A percentile compares a stretch with the other conserved stretches of the same genome.
Conservation (phyloP, 1,140 invertebrate species). For the Chymomyza costata region DNA sequence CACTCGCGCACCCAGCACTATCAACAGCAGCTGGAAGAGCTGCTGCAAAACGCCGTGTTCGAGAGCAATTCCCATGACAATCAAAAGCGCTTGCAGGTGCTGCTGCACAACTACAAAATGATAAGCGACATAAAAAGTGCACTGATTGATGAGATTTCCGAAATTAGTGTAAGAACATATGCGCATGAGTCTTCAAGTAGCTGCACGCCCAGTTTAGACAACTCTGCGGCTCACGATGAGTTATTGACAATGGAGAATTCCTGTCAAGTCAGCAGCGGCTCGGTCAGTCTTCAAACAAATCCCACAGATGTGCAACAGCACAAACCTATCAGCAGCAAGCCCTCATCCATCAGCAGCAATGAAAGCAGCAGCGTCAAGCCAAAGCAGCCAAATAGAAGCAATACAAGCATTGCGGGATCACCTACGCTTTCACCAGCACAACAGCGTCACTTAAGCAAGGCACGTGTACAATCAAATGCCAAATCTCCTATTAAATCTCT, state of each 20-base stretch:
- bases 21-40: conserved; percentile 34
- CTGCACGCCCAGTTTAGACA: conserved; percentile 56
- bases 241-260: background rate
- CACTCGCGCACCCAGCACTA: background rate
- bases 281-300: background rate
- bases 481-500: no score
- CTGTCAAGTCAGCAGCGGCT: background rate
- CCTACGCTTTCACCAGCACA: no score
- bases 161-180: conserved; percentile 73
- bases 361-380: no score
- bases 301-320: no score
- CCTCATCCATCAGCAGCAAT: background rate
- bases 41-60: conserved; percentile 36
- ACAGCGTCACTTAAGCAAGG: no score
- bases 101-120: conserved; percentile 22
- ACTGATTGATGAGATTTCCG: conserved; percentile 74
- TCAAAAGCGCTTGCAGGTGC: conserved; percentile 5
- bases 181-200: conserved; percentile 54
- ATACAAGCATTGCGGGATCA: no score
- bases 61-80: conserved; percentile 10
- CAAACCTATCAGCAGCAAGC: no score
- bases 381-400: no score
- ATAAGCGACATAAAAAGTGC: conserved; percentile 53
- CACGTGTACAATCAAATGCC: no score
- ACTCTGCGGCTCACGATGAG: conserved; percentile 1